A percentile compares a stretch with the other conserved stretches of the same genome.
Conservation (phyloP, 2,113 vertebrate species). For the Datnioides undecimradiatus region DNA sequence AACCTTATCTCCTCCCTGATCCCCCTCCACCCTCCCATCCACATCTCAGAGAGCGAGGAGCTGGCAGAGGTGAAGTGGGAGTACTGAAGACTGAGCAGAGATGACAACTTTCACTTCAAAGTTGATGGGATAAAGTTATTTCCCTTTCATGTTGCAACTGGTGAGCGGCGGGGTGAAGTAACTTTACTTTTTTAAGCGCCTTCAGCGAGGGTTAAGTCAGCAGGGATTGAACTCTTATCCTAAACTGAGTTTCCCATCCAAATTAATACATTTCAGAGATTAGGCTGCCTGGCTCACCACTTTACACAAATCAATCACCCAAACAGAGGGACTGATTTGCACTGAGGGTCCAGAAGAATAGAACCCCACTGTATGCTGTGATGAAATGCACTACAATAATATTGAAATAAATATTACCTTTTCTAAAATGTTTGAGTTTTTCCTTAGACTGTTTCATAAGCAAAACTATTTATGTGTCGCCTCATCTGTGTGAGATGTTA, state of each 20-base stretch:
- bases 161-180: conserved; percentile 59
- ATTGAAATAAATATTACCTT: no score
- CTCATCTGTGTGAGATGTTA: background rate
- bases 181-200: conserved; percentile 66
- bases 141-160: conserved; percentile 79
- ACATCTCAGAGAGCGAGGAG: conserved; percentile 20
- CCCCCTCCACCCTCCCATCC: background rate
- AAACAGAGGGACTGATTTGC: conserved; percentile 10
- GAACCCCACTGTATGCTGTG: background rate
- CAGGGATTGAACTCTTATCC: conserved; percentile 68
- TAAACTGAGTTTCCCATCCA: conserved; percentile 59
- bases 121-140: conserved; percentile 77
- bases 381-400: background rate
- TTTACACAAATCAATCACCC: background rate
- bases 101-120: conserved; percentile 82
- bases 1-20: conserved; percentile 48
- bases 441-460: background rate
- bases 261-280: conserved; percentile 49
- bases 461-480: background rate
- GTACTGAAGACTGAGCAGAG: conserved; percentile 68
- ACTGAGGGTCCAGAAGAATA: background rate
- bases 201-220: conserved; percentile 65
- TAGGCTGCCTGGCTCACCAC: background rate
- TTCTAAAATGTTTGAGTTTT: background rate
- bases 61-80: conserved; percentile 57